These are phyloP conservation scores for Bos taurus DNA, from an alignment of 2,113 vertebrate species.

Conservation along the genomic window ARS-UCD2.0 NC_037336.1:15371001-15371500, in stretches of 20 bases:
- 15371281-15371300: not conserved
- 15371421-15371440: not conserved
- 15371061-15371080: not conserved
- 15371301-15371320: not conserved
- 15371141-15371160: not conserved
- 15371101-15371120: not conserved
- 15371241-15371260: not conserved
- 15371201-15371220: not conserved
- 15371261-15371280: not conserved
- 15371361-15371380: not conserved
- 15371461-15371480: not conserved
- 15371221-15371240: not conserved
- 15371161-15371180: not conserved
- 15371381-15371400: not conserved
- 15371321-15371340: not conserved
- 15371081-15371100: not conserved
- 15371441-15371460: not conserved
- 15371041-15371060: not conserved
- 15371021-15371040: not conserved
- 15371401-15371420: not conserved
- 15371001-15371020: not conserved
- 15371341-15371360: not conserved
- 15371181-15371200: not conserved
- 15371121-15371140: not conserved
- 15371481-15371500: not conserved